Percentiles rank a stretch among this genome's conserved stretches.
These are phyloP conservation scores for Autographa pulchrina DNA, from an alignment of 2,888 invertebrate species.

Conservation along the genomic window DNA sequence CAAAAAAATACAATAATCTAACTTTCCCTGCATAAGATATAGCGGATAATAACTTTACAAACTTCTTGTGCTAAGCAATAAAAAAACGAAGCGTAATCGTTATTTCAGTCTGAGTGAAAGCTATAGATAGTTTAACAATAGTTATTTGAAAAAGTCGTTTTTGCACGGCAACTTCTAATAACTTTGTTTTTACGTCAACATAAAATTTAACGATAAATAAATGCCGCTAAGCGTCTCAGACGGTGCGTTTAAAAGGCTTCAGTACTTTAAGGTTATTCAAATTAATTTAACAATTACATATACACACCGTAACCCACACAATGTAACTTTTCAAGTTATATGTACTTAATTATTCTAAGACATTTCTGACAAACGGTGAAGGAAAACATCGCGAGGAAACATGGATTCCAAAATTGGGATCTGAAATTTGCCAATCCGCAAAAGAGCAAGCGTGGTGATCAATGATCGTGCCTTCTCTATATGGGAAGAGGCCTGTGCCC, in stretches of 20 bases:
- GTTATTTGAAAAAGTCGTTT: conserved; percentile 27
- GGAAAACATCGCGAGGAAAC: too few species aligned
- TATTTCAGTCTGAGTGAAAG: conserved; percentile 33
- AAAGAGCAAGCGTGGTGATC: too few species aligned
- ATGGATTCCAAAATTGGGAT: too few species aligned
- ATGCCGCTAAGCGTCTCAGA: conserved; percentile 6
- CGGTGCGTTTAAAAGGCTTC: neutral
- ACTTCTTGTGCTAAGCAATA: conserved; percentile 13
- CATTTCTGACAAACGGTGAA: too few species aligned
- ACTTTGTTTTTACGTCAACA: conserved; percentile 25
- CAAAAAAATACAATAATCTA: conserved; percentile 4
- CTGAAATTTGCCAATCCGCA: too few species aligned
- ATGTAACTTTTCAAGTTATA: too few species aligned
- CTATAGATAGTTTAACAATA: conserved; percentile 23
- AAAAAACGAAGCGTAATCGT: conserved; percentile 10
- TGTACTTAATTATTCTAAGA: too few species aligned
- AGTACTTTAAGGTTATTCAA: neutral
- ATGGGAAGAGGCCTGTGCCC: too few species aligned
- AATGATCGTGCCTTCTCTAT: too few species aligned
- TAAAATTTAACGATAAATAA: conserved; percentile 15
- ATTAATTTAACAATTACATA: too few species aligned
- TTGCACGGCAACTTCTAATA: conserved; percentile 9
- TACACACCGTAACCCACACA: too few species aligned
- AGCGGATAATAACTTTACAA: conserved; percentile 6
- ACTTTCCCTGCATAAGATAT: conserved; percentile 8